Base-by-base conservation (phyloP, 2,888 invertebrate species). In the Tetramorium bicarinatum region DNA sequence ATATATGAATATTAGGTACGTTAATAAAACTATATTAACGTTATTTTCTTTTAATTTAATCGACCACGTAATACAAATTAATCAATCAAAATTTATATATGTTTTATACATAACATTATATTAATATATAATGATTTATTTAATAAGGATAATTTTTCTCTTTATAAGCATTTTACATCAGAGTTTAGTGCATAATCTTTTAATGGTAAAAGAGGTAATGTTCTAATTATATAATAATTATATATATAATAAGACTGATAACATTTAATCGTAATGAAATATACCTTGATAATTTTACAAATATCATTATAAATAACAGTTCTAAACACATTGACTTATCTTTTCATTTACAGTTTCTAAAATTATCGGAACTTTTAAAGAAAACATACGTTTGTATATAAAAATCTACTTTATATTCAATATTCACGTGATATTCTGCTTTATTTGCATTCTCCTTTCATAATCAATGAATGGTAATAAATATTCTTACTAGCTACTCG, bases 1-100 rank as follows among this genome's bases (percentile, higher is more conserved):
- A 38, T 54, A 29, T 25, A 18, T 44, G 56, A 54, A 29, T 25
- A 15, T 21, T 25, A 25, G 25, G 25, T 25, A n/a, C 15, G 25
- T 76, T 41, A 25, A 25, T 15, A 4, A 66, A 2, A 52, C 18
- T 38, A 66, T 38, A 62, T 44, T 47, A 49, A 29, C 3, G 21
- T 64, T 56, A 44, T 13, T 79, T 79, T 79, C 18, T 34, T 9
- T 3, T 44, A 47, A 56, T 69, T n/a, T 13, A 41, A 6, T 29
- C 9, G 6, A 11, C 15, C 7, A 38, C 64, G 1, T 38, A 9
- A 18, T 41, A 76, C 34, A 76, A 0, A 29, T 54, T 67, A 25
- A 21, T n/a, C n/a, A 67, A 44, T 29, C 9, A 41, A 18, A 18
- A 8, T n/a, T 66, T 9, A 29, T 18, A 11, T 54, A 6, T 13